A percentile compares a stretch with the other conserved stretches of the same genome.
phyloP scores from a whole-genome alignment of 2,797 vertebrate species.

The Acomys russatus region DNA sequence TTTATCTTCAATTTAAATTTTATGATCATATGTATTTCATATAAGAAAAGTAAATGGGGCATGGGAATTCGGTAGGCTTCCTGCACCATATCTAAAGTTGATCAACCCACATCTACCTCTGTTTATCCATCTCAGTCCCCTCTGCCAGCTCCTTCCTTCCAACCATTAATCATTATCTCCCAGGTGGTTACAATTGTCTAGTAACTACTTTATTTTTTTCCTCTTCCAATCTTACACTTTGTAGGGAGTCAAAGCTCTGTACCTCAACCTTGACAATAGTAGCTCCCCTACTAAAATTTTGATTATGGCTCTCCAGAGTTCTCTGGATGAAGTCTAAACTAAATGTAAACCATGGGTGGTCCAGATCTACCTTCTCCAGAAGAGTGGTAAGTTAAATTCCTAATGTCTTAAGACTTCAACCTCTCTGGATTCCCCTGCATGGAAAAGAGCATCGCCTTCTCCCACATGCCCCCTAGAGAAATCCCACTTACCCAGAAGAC shows the following conservation, averaged over 20 bases:
- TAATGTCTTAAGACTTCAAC: background rate
- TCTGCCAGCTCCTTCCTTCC: background rate
- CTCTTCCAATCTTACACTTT: background rate
- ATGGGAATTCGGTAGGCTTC: background rate
- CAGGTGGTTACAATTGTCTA: background rate
- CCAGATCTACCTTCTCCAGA: background rate
- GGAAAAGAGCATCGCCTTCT: background rate
- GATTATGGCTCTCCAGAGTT: background rate
- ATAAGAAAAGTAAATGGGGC: background rate
- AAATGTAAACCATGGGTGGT: background rate
- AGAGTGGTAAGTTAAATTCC: slow-evolving; percentile 16
- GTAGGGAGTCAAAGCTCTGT: background rate
- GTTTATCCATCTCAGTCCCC: background rate
- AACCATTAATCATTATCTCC: background rate
- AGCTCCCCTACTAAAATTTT: slow-evolving; percentile 34
- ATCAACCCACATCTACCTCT: background rate
- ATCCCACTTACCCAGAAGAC: background rate
- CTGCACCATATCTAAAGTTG: background rate
- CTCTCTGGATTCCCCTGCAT: background rate
- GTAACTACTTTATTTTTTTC: background rate
- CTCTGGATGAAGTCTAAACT: background rate
- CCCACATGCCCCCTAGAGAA: background rate
- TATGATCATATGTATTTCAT: background rate
- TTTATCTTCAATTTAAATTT: slow-evolving; percentile 37
- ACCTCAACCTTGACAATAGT: background rate